These are phyloP conservation scores for Eumacrocentrus americanus DNA, from an alignment of 2,888 invertebrate species.

Conservation along the genomic window DNA sequence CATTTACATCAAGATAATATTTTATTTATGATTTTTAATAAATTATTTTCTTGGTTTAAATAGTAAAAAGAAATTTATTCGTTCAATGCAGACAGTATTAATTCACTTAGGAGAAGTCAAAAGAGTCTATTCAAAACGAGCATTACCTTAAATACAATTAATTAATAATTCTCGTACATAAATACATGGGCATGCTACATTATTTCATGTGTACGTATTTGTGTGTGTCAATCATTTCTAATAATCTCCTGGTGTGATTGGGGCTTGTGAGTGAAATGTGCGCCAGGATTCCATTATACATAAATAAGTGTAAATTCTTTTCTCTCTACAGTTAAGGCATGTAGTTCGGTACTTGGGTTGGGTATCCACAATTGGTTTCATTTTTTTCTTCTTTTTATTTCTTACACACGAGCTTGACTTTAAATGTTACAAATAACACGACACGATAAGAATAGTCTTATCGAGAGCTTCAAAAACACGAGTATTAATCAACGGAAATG, in stretches of 20 bases:
- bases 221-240: too few relatives aligned
- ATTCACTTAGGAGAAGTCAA: background rate
- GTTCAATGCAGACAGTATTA: background rate
- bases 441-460: background rate
- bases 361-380: constrained; percentile 32
- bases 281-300: constrained; percentile 17
- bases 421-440: background rate
- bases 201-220: too few relatives aligned
- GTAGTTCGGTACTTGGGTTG: constrained; percentile 46
- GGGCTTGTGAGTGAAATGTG: constrained; percentile 20
- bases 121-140: background rate
- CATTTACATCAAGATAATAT: too few relatives aligned
- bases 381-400: constrained; percentile 16
- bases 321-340: constrained; percentile 44
- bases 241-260: too few relatives aligned
- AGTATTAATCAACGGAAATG: constrained; percentile 1
- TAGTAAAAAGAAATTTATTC: too few relatives aligned
- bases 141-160: background rate
- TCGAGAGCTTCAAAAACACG: constrained; percentile 7
- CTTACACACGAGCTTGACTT: constrained; percentile 10
- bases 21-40: too few relatives aligned
- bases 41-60: too few relatives aligned
- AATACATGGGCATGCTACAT: constrained; percentile 12
- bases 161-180: constrained; percentile 9
- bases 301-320: constrained; percentile 25